phyloP scores from a whole-genome alignment of 2,113 vertebrate genomes.

The Actinemys pallida region DNA sequence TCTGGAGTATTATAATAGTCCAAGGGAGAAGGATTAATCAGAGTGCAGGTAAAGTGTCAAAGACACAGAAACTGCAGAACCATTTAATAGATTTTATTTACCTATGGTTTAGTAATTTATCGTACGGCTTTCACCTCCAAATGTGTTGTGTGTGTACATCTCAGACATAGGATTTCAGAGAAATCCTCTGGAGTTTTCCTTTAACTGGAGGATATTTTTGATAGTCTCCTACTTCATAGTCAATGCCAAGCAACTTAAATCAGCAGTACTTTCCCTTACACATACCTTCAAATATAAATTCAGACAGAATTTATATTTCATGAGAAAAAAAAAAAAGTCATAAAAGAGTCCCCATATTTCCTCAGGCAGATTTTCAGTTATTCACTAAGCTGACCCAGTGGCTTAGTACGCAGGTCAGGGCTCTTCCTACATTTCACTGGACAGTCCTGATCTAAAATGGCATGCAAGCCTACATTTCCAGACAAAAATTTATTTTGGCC shows the following conservation, averaged over 20 bases:
- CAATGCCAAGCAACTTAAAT: not conserved
- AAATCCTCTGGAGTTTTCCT: not conserved
- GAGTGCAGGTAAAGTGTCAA: constrained; percentile 41
- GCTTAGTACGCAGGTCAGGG: not conserved
- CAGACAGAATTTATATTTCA: not conserved
- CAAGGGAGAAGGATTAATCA: constrained; percentile 45
- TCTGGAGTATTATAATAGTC: constrained; percentile 27
- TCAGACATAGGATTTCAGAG: not conserved
- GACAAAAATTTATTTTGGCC: not conserved
- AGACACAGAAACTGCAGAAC: constrained; percentile 27
- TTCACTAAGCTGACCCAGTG: not conserved
- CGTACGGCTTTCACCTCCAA: not conserved
- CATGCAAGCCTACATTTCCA: not conserved
- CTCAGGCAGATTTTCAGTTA: not conserved
- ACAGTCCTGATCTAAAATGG: not conserved
- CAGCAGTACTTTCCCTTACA: not conserved
- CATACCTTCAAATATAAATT: not conserved
- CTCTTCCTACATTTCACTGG: not conserved
- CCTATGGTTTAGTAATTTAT: not conserved
- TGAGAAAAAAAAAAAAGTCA: not conserved
- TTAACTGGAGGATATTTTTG: not conserved
- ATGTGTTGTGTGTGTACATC: not conserved
- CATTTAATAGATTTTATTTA: not conserved
- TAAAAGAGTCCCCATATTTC: not conserved
- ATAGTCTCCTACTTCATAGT: not conserved